A percentile compares a stretch with the other conserved stretches of the same genome.
phyloP scores from a whole-genome alignment of 2,113 vertebrate genomes.

The Strix uralensis region DNA sequence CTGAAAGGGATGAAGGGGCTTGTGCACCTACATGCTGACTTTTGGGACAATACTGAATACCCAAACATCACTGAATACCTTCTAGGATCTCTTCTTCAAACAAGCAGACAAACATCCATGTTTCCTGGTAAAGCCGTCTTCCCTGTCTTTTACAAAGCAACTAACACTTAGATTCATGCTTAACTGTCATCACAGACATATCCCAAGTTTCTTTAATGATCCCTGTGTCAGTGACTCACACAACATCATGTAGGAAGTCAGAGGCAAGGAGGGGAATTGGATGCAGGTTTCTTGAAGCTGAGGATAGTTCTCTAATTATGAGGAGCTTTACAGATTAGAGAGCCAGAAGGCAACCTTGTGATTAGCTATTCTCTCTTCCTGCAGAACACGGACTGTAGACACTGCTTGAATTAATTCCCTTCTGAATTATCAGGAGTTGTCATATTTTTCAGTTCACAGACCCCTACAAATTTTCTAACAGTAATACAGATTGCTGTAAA shows the following conservation, averaged over 20 bases:
- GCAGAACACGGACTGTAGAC: not conserved
- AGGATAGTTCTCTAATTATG: not conserved
- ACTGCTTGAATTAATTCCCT: slow-evolving; percentile 35
- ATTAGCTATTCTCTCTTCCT: slow-evolving; percentile 50
- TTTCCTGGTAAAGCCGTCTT: not conserved
- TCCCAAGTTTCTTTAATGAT: slow-evolving; percentile 3
- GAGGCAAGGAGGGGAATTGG: not conserved
- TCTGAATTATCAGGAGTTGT: slow-evolving; percentile 37
- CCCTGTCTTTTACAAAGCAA: not conserved
- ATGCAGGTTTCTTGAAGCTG: not conserved
- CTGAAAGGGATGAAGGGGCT: not conserved
- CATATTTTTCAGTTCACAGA: slow-evolving; percentile 19
- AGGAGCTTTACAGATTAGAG: slow-evolving; percentile 26
- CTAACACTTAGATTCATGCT: not conserved
- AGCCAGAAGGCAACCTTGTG: slow-evolving; percentile 48
- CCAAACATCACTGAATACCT: not conserved
- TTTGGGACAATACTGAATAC: not conserved
- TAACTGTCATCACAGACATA: not conserved
- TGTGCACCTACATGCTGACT: not conserved
- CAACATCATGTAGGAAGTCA: not conserved
- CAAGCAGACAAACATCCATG: not conserved
- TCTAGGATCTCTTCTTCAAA: not conserved
- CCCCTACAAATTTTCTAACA: not conserved
- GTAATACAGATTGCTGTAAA: slow-evolving; percentile 8
- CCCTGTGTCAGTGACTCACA: not conserved